Evolutionary conservation across 2,113 vertebrate species (phyloP).

Genomic region (Fulica atra): DNA sequence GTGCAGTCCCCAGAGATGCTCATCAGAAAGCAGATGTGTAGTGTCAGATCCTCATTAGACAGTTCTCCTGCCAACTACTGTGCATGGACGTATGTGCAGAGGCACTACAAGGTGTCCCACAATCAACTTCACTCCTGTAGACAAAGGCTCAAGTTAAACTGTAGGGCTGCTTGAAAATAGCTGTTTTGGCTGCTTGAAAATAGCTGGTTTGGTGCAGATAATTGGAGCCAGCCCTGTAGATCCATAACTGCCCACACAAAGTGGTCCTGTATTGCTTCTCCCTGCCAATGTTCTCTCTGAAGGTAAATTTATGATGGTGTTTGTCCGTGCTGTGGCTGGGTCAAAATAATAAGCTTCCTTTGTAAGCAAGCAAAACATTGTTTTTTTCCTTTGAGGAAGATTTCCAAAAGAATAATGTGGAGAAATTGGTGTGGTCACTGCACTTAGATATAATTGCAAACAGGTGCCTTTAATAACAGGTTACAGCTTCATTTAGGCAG

Average conservation of each 20-base stretch:
- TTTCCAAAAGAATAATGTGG: not conserved
- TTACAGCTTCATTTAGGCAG: not conserved
- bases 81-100: not conserved
- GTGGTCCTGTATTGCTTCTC: not conserved
- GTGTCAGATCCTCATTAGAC: accelerated
- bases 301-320: not conserved
- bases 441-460: not conserved
- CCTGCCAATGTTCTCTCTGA: not conserved
- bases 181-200: not conserved
- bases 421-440: not conserved
- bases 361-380: not conserved
- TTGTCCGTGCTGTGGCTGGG: not conserved
- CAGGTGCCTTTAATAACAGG: not conserved
- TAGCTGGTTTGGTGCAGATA: not conserved
- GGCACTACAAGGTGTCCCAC: not conserved
- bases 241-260: not conserved
- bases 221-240: not conserved
- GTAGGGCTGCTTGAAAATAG: not conserved
- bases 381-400: not conserved
- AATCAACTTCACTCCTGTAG: not conserved
- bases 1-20: not conserved
- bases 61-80: not conserved
- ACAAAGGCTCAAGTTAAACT: not conserved
- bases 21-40: not conserved
- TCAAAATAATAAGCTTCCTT: conserved; percentile 3